These are phyloP conservation scores for Drosophila falleni DNA, from an alignment of 2,888 invertebrate genomes.

Conservation along the genomic window DNA sequence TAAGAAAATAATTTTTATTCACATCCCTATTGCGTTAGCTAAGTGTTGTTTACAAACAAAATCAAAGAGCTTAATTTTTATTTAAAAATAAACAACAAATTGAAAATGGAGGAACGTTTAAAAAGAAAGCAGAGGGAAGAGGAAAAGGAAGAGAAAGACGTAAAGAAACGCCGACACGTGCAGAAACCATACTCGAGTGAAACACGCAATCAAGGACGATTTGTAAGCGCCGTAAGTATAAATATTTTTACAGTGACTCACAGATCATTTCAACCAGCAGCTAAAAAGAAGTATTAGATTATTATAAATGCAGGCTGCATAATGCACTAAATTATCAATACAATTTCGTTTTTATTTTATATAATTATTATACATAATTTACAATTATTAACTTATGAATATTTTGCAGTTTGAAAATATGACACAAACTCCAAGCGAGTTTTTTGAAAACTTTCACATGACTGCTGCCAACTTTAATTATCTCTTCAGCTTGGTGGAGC, in stretches of 20 bases:
- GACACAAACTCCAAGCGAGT: not conserved
- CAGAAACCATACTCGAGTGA: not conserved
- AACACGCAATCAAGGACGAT: not conserved
- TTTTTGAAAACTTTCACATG: not conserved
- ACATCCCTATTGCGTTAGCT: not conserved
- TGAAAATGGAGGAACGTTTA: not conserved
- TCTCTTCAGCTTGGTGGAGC: not conserved
- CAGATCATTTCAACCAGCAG: not conserved
- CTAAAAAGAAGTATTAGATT: too few species aligned
- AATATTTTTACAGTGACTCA: not conserved
- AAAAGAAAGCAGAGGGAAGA: not conserved
- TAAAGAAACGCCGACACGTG: not conserved
- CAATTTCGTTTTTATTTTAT: not conserved
- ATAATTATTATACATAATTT: too few species aligned
- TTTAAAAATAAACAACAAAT: not conserved
- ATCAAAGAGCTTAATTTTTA: not conserved
- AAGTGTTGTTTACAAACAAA: not conserved
- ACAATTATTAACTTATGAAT: not conserved
- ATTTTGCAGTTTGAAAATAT: not conserved
- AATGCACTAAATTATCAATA: too few species aligned
- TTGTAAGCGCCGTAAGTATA: not conserved
- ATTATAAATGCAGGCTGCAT: too few species aligned
- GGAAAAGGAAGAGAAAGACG: not conserved
- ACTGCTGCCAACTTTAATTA: not conserved
- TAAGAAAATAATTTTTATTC: not conserved